Base-by-base conservation (phyloP, 2,888 invertebrate genomes). In the Sussaba pulchella region DNA sequence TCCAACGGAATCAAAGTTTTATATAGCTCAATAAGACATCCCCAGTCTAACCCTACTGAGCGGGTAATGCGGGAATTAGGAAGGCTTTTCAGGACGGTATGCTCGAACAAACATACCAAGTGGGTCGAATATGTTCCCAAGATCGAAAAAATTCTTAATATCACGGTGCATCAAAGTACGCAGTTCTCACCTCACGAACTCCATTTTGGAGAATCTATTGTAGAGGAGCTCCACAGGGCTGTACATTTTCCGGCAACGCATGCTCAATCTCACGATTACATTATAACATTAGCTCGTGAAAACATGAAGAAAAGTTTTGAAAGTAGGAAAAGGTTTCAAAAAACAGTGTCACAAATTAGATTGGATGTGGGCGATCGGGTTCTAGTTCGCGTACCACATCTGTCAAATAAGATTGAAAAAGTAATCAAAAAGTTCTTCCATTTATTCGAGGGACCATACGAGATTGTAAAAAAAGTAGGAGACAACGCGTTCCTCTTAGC, bases 21-120 rank as follows among this genome's bases (percentile, higher is more conserved):
- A 6, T 77, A 52, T 64, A 75, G 73, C 8, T 71, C 79, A 0
- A 82, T 83, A 3, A 54, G 83, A 21, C 78, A 83, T 50, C 82
- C 82, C 0, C 79, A 82, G 21, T 69, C 70, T 1, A 83, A 83
- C 64, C 79, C 80, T 2, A 67, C 75, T 0, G 83, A 83, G 36
- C 24, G 82, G 3, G 59, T 79, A 0, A 83, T 83, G 83, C 52
- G 77, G 14, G 82, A 83, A 21, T 19, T 83, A n/a, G 81, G 82
- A 0, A 39, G 81, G 19, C 72, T 84, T 5, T 84, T 83, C 61
- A 50, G 83, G n/a, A 83, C 81, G 1, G 59, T 79, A 14, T 83
- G 83, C 10, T 39, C 70, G 2, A 45, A 73, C 8, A 78, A 66
- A 50, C 82, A 84, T 41, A 81, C 82, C 0, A 61, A 64, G 6